Evolutionary conservation across 2,797 vertebrate genomes (phyloP).

Genomic region (Odontamblyopus rebecca): DNA sequence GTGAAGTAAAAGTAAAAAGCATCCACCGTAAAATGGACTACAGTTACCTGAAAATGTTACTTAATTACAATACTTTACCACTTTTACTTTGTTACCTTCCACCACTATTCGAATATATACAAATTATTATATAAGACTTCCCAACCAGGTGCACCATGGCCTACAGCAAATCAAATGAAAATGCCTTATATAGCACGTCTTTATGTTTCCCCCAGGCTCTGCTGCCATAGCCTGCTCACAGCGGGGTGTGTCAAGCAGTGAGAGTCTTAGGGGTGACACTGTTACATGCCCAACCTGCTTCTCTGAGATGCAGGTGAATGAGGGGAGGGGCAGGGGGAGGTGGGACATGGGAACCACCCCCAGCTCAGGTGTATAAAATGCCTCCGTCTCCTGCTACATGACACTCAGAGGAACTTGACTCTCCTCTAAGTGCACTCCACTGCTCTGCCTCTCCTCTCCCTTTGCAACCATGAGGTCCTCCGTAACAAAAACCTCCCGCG

Average conservation of each 20-base stretch:
- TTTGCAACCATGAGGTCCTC: conserved; percentile 37
- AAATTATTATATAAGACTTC: not conserved
- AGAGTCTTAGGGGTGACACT: conserved; percentile 42
- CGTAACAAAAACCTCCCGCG: not conserved
- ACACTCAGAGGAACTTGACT: conserved; percentile 77
- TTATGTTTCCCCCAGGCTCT: conserved; percentile 11
- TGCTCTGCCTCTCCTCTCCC: conserved; percentile 59
- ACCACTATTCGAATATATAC: not conserved
- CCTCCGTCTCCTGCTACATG: conserved; percentile 21
- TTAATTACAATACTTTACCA: too few relatives aligned
- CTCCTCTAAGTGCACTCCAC: conserved; percentile 74
- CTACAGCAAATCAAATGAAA: conserved; percentile 22
- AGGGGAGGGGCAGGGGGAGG: conserved; percentile 46
- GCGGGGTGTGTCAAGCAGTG: conserved; percentile 46
- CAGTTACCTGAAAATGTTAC: too few relatives aligned
- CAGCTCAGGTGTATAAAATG: conserved; percentile 62
- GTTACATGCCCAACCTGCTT: conserved; percentile 59
- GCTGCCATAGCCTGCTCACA: conserved; percentile 36
- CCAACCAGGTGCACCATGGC: conserved; percentile 12
- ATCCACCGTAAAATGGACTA: too few relatives aligned
- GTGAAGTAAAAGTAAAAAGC: too few relatives aligned
- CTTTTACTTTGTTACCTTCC: too few relatives aligned
- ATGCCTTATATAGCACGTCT: conserved; percentile 15
- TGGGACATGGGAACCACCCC: conserved; percentile 46
- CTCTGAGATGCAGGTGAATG: conserved; percentile 43